phyloP scores from a whole-genome alignment of 2,797 vertebrate genomes.

The Falco peregrinus region DNA sequence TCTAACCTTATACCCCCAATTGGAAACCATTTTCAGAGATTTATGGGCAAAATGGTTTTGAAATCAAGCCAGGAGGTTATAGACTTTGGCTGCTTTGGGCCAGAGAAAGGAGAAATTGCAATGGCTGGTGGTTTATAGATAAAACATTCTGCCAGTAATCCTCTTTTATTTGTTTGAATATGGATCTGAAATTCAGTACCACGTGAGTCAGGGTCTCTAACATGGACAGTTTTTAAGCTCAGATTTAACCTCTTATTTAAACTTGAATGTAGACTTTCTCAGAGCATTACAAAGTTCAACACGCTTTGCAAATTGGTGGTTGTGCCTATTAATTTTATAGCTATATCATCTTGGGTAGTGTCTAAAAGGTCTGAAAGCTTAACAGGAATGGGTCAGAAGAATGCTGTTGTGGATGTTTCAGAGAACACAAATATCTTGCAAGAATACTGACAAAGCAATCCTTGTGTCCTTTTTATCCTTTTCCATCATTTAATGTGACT shows the following conservation, averaged over 20 bases:
- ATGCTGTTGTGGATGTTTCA: neutral
- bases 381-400: neutral
- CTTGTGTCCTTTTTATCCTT: neutral
- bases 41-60: neutral
- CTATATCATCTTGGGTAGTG: neutral
- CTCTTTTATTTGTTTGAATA: neutral
- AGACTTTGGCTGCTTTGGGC: neutral
- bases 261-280: neutral
- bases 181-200: neutral
- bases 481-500: neutral
- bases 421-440: neutral
- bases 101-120: neutral
- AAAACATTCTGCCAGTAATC: neutral
- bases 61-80: neutral
- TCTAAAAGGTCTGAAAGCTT: neutral
- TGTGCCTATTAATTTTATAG: neutral
- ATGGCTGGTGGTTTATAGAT: neutral
- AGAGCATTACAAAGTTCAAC: neutral
- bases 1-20: neutral
- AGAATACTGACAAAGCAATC: neutral
- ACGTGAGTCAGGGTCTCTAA: rapidly evolving
- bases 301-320: neutral
- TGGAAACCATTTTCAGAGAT: neutral
- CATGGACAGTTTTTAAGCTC: neutral
- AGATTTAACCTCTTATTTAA: neutral